A percentile compares a stretch with the other conserved stretches of the same genome.
phyloP scores from a whole-genome alignment of 1,140 invertebrate genomes.

The Sesamia nonagrioides region DNA sequence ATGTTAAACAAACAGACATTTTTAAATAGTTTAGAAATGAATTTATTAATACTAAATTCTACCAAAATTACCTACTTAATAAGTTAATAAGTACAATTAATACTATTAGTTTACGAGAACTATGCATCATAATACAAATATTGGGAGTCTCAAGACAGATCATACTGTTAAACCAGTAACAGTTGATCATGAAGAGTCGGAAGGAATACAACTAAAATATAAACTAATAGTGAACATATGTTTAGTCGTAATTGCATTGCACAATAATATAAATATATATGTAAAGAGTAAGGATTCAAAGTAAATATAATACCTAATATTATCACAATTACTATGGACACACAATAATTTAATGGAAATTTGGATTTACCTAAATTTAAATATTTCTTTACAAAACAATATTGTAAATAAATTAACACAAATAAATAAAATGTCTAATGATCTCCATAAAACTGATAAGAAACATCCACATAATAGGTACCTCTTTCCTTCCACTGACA shows the following conservation, averaged over 20 bases:
- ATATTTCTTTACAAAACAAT: constrained; percentile 67
- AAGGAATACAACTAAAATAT: constrained; percentile 68
- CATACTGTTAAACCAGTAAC: constrained; percentile 70
- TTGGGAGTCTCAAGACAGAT: constrained; percentile 69
- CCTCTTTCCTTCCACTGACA: constrained; percentile 84
- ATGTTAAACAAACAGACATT: constrained; percentile 87
- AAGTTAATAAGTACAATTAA: constrained; percentile 84
- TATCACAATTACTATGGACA: constrained; percentile 67
- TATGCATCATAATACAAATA: constrained; percentile 75
- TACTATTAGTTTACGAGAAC: constrained; percentile 83
- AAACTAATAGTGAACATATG: constrained; percentile 75
- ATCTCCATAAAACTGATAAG: constrained; percentile 78
- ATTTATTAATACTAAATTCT: constrained; percentile 85
- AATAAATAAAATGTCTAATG: constrained; percentile 74
- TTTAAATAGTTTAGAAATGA: constrained; percentile 85
- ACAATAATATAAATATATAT: constrained; percentile 71
- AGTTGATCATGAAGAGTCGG: constrained; percentile 61
- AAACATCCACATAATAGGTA: constrained; percentile 84
- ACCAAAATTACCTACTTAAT: constrained; percentile 77
- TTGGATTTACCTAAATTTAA: constrained; percentile 68
- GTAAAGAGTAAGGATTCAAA: constrained; percentile 71
- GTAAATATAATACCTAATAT: constrained; percentile 60
- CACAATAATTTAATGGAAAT: constrained; percentile 61
- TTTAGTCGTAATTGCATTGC: constrained; percentile 72
- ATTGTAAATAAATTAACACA: constrained; percentile 59